Percentiles rank a stretch among this genome's conserved stretches.
Evolutionary conservation across 2,888 invertebrate species (phyloP).

Genomic region (Dione vanillae): DNA sequence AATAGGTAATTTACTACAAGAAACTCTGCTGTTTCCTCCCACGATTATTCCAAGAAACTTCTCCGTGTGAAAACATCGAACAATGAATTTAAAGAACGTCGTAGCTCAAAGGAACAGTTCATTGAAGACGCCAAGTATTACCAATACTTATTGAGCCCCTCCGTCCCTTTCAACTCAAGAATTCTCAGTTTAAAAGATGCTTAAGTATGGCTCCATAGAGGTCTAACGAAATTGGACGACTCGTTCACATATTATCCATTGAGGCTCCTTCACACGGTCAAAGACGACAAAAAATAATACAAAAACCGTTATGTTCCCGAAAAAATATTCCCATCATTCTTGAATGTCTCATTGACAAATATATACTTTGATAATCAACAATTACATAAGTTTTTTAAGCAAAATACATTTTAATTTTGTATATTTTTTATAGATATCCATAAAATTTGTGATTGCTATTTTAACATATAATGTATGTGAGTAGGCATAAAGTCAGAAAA

Average conservation of each 20-base stretch:
- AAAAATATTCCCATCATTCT: slow-evolving; percentile 79
- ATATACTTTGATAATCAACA: slow-evolving; percentile 38
- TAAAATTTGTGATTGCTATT: background rate
- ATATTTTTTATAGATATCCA: background rate
- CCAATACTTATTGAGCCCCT: slow-evolving; percentile 60
- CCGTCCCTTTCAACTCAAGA: slow-evolving; percentile 49
- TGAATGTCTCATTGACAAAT: slow-evolving; percentile 80
- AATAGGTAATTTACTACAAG: slow-evolving; percentile 37
- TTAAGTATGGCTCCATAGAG: slow-evolving; percentile 53
- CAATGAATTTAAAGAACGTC: slow-evolving; percentile 67
- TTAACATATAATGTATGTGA: background rate
- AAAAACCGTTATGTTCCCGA: slow-evolving; percentile 82
- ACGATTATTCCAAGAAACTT: slow-evolving; percentile 48
- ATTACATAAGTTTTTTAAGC: background rate
- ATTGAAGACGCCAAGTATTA: slow-evolving; percentile 68
- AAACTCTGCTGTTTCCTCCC: slow-evolving; percentile 50
- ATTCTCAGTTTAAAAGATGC: slow-evolving; percentile 44
- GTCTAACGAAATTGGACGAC: slow-evolving; percentile 59
- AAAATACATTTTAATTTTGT: background rate
- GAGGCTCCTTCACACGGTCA: slow-evolving; percentile 81
- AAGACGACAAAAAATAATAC: slow-evolving; percentile 81
- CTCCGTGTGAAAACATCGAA: slow-evolving; percentile 72
- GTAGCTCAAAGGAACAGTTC: slow-evolving; percentile 71
- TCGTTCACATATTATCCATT: slow-evolving; percentile 78
- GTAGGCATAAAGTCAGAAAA: background rate